phyloP scores from a whole-genome alignment of 2,888 invertebrate genomes.

The Heliconius cydno region DNA sequence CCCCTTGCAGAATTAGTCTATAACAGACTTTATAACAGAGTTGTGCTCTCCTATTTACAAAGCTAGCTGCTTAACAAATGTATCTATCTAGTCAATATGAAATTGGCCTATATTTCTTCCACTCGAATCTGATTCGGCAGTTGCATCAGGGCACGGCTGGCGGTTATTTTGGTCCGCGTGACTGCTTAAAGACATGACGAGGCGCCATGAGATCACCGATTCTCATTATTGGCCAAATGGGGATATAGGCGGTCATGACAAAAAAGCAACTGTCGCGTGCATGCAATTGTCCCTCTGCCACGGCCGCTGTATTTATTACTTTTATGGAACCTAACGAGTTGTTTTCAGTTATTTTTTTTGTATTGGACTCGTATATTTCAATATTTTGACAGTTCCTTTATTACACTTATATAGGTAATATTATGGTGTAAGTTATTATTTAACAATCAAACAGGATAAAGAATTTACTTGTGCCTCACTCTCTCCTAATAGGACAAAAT shows the following conservation, averaged over 20 bases:
- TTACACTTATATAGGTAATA: background rate
- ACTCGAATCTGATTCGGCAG: slow-evolving; percentile 64
- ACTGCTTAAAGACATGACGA: slow-evolving; percentile 68
- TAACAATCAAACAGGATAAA: background rate
- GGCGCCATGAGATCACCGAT: slow-evolving; percentile 76
- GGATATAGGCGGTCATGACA: slow-evolving; percentile 48
- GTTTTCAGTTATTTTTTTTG: slow-evolving; percentile 31
- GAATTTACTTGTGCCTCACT: background rate
- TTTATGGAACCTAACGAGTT: slow-evolving; percentile 41
- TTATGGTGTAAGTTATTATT: background rate
- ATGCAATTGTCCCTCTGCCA: slow-evolving; percentile 42
- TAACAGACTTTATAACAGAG: background rate
- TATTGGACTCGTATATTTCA: slow-evolving; percentile 7
- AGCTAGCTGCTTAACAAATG: slow-evolving; percentile 27
- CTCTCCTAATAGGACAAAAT: background rate
- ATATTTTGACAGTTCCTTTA: background rate
- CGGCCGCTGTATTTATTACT: slow-evolving; percentile 41
- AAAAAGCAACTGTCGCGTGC: slow-evolving; percentile 44
- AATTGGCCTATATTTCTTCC: slow-evolving; percentile 55
- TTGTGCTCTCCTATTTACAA: background rate
- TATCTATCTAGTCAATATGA: slow-evolving; percentile 43
- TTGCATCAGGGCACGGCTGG: slow-evolving; percentile 59
- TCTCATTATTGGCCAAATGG: slow-evolving; percentile 59
- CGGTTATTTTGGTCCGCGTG: slow-evolving; percentile 73
- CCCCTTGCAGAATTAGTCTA: background rate